A percentile compares a stretch with the other conserved stretches of the same genome.
Conservation (phyloP, 2,888 invertebrate genomes). For the Venustoraphidia nigricollis region DNA sequence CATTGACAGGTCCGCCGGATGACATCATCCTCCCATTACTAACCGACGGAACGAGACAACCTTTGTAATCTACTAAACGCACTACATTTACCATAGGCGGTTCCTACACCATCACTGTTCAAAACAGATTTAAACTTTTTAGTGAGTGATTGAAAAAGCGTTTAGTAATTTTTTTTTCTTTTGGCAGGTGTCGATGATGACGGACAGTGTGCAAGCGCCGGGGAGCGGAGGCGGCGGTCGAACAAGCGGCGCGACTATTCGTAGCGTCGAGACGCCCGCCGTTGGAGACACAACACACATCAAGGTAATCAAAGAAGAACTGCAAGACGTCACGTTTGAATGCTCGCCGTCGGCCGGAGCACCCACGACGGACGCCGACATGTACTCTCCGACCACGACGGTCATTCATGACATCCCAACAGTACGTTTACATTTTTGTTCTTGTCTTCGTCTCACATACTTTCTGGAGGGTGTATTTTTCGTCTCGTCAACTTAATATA, state of each 20-base stretch:
- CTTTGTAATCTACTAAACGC: too few relatives aligned
- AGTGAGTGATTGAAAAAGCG: too few relatives aligned
- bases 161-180: conserved; percentile 7
- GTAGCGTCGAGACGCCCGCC: conserved; percentile 27
- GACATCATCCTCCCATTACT: too few relatives aligned
- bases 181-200: conserved; percentile 57
- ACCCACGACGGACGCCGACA: conserved; percentile 24
- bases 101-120: too few relatives aligned
- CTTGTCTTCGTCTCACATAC: too few relatives aligned
- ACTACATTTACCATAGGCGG: too few relatives aligned
- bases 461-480: too few relatives aligned
- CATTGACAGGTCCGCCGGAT: too few relatives aligned
- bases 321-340: conserved; percentile 32
- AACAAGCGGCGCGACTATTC: conserved; percentile 17
- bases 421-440: too few relatives aligned
- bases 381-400: conserved; percentile 38
- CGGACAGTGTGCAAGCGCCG: conserved; percentile 23
- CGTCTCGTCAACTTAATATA: too few relatives aligned
- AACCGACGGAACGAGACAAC: too few relatives aligned
- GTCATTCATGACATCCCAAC: conserved; percentile 25
- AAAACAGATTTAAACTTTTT: too few relatives aligned
- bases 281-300: conserved; percentile 30
- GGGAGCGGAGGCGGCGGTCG: conserved; percentile 15
- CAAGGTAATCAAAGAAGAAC: conserved; percentile 39
- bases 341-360: conserved; percentile 30